Evolutionary conservation across 2,113 vertebrate species (phyloP).

Genomic region (Brienomyrus longianalis): DNA sequence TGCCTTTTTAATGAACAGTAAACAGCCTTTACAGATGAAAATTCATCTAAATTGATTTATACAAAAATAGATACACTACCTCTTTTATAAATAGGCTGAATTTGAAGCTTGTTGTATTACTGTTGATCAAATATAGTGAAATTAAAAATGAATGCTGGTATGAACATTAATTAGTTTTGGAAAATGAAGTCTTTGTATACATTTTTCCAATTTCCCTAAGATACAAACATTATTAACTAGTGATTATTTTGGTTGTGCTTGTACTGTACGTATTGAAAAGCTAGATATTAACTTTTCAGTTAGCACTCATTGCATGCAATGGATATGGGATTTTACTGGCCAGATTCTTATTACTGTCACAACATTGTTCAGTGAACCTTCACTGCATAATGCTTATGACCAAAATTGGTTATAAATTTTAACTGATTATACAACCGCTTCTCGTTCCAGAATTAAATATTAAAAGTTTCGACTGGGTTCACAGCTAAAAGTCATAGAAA

Average conservation of each 20-base stretch:
- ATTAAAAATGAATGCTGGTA: neutral
- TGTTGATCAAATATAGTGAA: neutral
- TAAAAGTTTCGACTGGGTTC: neutral
- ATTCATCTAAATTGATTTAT: neutral
- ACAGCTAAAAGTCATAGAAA: neutral
- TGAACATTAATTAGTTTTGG: neutral
- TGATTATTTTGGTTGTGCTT: neutral
- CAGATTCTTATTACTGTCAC: neutral
- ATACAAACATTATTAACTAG: neutral
- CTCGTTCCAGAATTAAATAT: neutral
- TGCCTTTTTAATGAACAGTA: conserved; percentile 1
- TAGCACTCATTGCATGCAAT: neutral
- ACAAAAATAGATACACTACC: neutral
- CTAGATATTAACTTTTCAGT: neutral
- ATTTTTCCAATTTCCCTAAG: neutral
- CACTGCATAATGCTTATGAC: neutral
- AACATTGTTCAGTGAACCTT: neutral
- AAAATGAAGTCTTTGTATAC: neutral
- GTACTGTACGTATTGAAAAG: neutral
- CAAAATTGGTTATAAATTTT: neutral
- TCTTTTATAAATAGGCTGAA: neutral
- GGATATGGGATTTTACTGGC: neutral
- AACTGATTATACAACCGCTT: neutral
- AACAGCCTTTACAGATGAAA: neutral
- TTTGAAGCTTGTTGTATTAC: neutral